Conservation (phyloP, 1,140 invertebrate genomes). For the Cydia fagiglandana region DNA sequence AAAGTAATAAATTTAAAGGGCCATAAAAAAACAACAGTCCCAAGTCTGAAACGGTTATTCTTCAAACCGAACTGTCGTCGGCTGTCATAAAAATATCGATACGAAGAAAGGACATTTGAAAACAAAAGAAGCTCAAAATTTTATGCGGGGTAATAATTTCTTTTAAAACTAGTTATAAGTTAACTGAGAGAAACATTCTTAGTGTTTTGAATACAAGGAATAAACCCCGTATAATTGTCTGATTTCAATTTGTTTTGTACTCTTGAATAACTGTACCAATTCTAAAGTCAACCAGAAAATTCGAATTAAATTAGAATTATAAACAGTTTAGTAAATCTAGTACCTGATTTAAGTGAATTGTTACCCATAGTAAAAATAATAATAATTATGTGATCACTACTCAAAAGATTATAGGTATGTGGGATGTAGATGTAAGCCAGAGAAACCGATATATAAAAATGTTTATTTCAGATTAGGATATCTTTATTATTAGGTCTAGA, state of each 20-base stretch:
- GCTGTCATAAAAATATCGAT: slow-evolving; percentile 47
- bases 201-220: background rate
- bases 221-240: background rate
- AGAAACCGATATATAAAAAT: too few relatives aligned
- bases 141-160: slow-evolving; percentile 58
- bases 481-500: too few relatives aligned
- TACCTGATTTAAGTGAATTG: background rate
- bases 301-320: background rate
- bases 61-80: slow-evolving; percentile 52
- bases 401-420: too few relatives aligned
- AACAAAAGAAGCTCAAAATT: slow-evolving; percentile 58
- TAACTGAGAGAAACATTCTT: background rate
- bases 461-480: too few relatives aligned
- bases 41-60: slow-evolving; percentile 40
- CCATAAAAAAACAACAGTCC: slow-evolving; percentile 32
- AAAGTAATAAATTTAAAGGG: slow-evolving; percentile 30
- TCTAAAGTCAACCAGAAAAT: background rate
- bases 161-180: slow-evolving; percentile 33
- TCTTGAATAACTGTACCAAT: background rate
- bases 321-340: background rate
- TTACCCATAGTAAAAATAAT: background rate
- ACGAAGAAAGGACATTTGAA: slow-evolving; percentile 47
- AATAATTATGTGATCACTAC: too few relatives aligned
- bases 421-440: too few relatives aligned
- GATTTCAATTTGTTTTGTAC: background rate